Percentiles rank a stretch among this genome's conserved stretches.
Conservation (phyloP, 2,113 vertebrate genomes). For the Phainopepla nitens region DNA sequence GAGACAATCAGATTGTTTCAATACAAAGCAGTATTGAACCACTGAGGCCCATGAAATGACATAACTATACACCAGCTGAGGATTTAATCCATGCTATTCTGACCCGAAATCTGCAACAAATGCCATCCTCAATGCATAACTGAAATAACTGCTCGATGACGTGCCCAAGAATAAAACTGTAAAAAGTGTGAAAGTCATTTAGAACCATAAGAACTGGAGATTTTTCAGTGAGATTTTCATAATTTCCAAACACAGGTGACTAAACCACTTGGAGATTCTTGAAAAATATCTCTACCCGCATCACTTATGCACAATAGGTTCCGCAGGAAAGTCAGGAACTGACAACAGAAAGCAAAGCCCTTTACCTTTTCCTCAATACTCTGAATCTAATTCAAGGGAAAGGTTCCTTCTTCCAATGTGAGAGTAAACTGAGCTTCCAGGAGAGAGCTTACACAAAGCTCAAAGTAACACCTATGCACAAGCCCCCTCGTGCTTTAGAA, state of each 20-base stretch:
- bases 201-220: not conserved
- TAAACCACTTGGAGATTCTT: not conserved
- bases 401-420: not conserved
- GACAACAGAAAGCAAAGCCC: not conserved
- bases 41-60: not conserved
- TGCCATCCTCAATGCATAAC: not conserved
- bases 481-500: not conserved
- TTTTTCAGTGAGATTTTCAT: not conserved
- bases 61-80: not conserved
- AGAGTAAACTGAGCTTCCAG: not conserved
- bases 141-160: not conserved
- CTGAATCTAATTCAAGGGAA: not conserved
- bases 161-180: not conserved
- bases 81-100: not conserved
- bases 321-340: not conserved
- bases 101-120: not conserved
- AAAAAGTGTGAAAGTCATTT: not conserved
- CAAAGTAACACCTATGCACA: not conserved
- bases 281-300: not conserved
- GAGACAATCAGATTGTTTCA: not conserved
- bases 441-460: not conserved
- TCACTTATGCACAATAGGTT: fast-evolving
- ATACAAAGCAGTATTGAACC: not conserved
- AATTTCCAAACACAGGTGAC: not conserved
- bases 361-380: not conserved